Evolutionary conservation across 2,113 vertebrate species (phyloP), one percentile per base, ranked within the genome.

Genomic region (Anhinga rufa): DNA sequence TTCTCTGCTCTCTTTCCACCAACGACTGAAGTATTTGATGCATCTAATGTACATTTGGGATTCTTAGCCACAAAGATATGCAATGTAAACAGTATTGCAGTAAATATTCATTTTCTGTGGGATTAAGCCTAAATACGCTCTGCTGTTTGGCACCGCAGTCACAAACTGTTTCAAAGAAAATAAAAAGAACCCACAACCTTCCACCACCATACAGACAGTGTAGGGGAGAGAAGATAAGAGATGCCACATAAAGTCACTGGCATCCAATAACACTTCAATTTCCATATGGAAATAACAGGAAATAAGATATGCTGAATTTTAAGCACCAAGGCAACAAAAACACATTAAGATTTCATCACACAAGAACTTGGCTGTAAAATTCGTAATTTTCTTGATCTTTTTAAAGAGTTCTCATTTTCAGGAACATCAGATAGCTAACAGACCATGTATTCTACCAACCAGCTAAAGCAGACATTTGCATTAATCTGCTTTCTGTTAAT

Each of bases 321-420:
- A 81, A 93, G 92, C 88, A 92, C 92, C 92, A 90, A 96, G 92
- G 93, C 93, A 97, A 97, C 95, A 93, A 93, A 96, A 97, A 76
- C 80, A 89, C 88, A 92, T 97, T 94, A 95, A 91, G 91, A 94
- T 93, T 95, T 82, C 93, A 97, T 91, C 92, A 85, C 86, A 60
- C 57, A 17, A 91, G 92, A 95, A 87, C 86, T 92, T 93, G 87
- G 96, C 92, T 93, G 89, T 82, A 96, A 96, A 96, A 97, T 87
- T 36, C 0, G 32, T 69, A 89, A 90, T 97, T 95, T 95, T 95
- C 95, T 75, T 93, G 91, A 95, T 97, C 95, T 97, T 96, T 94
- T 92, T 82, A 54, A 4, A 66, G 92, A 96, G 84, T 94, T 95
- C 90, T 89, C 92, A 95, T 96, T 96, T 96, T 93, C 92, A 96